These are phyloP conservation scores for Erythrolamprus reginae DNA, from an alignment of 2,113 vertebrate genomes.

Conservation along the genomic window DNA sequence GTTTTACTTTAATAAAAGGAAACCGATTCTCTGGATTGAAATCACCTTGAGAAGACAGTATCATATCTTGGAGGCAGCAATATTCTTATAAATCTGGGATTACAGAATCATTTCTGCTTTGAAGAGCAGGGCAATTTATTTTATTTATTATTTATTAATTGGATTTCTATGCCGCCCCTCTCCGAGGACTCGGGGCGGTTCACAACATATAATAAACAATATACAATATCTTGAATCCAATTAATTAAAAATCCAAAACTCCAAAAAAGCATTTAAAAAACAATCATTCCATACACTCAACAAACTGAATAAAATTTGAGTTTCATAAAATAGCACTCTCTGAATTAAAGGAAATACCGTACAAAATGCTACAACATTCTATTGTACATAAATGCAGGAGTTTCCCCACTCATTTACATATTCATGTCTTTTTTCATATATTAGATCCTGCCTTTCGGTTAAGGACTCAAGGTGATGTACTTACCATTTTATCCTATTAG, in stretches of 20 bases:
- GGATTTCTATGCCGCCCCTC: no score
- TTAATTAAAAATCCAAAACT: no score
- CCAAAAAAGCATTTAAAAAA: no score
- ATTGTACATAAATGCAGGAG: background rate
- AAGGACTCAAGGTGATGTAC: background rate
- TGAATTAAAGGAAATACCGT: background rate
- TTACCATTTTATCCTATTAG: background rate
- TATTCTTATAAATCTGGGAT: background rate
- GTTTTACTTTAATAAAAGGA: background rate
- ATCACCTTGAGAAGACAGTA: background rate
- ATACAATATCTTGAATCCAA: no score
- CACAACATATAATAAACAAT: no score
- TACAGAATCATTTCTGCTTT: background rate
- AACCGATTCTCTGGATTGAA: background rate
- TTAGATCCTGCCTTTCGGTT: background rate
- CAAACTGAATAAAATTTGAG: background rate
- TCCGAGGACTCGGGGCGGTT: no score
- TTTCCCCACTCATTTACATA: background rate
- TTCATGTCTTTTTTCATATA: background rate
- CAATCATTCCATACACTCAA: no score
- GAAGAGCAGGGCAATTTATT: background rate
- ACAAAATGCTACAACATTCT: background rate
- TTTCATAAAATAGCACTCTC: background rate
- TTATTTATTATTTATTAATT: no score
- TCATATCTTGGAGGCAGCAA: background rate